Evolutionary conservation across 2,797 vertebrate species (phyloP).

Genomic region (Peromyscus eremicus): DNA sequence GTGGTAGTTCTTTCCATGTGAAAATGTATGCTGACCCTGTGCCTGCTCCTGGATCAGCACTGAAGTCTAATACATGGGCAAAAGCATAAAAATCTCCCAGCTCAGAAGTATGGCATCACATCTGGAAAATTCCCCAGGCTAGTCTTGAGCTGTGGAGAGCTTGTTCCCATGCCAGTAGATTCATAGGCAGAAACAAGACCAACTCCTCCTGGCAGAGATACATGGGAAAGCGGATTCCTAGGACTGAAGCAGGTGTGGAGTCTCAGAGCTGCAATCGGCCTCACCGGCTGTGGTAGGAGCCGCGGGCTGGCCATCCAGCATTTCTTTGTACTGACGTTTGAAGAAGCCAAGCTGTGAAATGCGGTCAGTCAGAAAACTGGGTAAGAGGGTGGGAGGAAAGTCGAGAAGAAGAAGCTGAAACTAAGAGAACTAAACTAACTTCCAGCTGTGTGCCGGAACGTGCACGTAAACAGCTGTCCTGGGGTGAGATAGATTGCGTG

Average conservation of each 20-base stretch:
- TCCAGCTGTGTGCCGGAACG: neutral
- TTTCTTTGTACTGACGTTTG: slow-evolving; percentile 87
- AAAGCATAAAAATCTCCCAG: neutral
- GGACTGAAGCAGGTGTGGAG: neutral
- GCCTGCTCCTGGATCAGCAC: neutral
- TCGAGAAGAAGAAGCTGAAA: neutral
- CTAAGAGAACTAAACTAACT: neutral
- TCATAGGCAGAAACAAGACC: neutral
- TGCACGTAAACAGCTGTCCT: fast-evolving
- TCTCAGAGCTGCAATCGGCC: neutral
- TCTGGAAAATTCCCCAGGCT: neutral
- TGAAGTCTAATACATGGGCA: neutral
- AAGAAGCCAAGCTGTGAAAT: slow-evolving; percentile 91
- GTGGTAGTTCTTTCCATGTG: neutral
- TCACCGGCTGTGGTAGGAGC: neutral
- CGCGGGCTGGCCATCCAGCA: slow-evolving; percentile 20
- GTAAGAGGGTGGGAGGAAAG: neutral
- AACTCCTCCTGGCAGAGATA: neutral
- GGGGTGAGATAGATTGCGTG: neutral
- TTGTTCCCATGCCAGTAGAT: neutral
- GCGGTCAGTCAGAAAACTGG: slow-evolving; percentile 25
- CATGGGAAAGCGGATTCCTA: neutral
- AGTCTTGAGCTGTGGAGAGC: neutral
- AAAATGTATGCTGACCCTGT: neutral
- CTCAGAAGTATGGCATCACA: neutral